Evolutionary conservation across 2,113 vertebrate genomes (phyloP).

Genomic region (Aythya baeri): DNA sequence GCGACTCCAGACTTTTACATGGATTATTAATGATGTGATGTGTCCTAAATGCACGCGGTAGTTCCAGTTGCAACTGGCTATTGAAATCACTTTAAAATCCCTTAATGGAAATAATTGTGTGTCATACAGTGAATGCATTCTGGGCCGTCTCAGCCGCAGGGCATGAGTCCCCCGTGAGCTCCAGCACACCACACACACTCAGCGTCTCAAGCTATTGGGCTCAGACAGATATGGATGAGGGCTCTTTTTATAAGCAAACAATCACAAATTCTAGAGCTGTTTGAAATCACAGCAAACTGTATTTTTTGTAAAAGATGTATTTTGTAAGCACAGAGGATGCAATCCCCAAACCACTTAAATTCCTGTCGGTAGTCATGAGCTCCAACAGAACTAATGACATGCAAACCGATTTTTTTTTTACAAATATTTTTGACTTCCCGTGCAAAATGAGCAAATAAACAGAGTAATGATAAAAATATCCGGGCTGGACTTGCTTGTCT

Average conservation of each 20-base stretch:
- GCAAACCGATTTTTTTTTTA: background rate
- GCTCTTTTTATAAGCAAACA: background rate
- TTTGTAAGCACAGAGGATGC: background rate
- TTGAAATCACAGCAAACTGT: background rate
- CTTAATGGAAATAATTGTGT: slow-evolving; percentile 42
- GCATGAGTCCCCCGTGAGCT: accelerated
- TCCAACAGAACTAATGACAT: background rate
- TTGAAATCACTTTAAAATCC: slow-evolving; percentile 8
- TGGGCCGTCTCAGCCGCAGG: background rate
- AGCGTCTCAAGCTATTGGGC: background rate
- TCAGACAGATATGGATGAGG: background rate
- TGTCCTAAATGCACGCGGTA: background rate
- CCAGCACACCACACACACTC: background rate
- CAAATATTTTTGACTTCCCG: background rate
- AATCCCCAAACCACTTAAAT: background rate
- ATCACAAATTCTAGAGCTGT: background rate
- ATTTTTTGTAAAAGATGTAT: background rate
- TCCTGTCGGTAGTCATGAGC: background rate
- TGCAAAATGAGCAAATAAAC: background rate
- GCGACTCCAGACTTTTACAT: background rate
- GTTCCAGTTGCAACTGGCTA: background rate
- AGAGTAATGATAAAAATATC: accelerated
- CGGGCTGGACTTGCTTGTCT: background rate
- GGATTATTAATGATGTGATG: background rate
- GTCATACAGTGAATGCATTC: background rate